Base-by-base conservation (phyloP, 53 echinoderm and acorn worm genomes). In the Zoroaster sp. region DNA sequence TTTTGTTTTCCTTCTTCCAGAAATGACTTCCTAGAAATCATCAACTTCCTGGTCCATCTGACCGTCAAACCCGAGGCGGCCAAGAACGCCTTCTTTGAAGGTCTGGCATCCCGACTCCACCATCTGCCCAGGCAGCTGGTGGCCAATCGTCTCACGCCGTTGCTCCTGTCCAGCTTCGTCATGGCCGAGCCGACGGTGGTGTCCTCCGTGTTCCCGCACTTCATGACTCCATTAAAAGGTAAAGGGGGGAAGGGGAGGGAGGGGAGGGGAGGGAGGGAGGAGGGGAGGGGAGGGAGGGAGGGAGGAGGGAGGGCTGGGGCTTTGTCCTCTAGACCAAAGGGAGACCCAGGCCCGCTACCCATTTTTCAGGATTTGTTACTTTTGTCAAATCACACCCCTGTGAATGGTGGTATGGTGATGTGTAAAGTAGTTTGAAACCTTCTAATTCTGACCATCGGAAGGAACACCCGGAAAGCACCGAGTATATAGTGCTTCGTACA, bases 41-140 rank as follows among this genome's bases (percentile, higher is more conserved):
- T 89, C 46, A 94, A 96, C 63, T 99, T 99, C 83, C 91, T 96
- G 18, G 88, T 94, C 73, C 93, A 99, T 36, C 87, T 99, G 71
- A 95, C 95, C 31, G 65, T 99, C 77, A 99, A 99, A 78, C 83
- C 89, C 3, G 99, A 99, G 70, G 73, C 77, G 17, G 95, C 94
- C 91, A 99, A 99, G 94, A 96, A 89, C n/a, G 79, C 75, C 13
- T 99, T 99, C 88, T 99, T 99, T 90, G 95, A 99, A 69, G 93
- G 93, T 36, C 70, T 99, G 69, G 99, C 95, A 13, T 42, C 91
- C 42, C 90, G 94, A 38, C 91, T 99, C 23, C 94, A 94, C 71
- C 82, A 83, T 31, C 93, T 99, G 45, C 99, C 95, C 3, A 72
- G 89, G 18, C 87, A 90, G 83, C 82, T 99, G 75, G 90, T 96